Conservation (phyloP, 2,888 invertebrate genomes). For the Eudasyphora cyanicolor region DNA sequence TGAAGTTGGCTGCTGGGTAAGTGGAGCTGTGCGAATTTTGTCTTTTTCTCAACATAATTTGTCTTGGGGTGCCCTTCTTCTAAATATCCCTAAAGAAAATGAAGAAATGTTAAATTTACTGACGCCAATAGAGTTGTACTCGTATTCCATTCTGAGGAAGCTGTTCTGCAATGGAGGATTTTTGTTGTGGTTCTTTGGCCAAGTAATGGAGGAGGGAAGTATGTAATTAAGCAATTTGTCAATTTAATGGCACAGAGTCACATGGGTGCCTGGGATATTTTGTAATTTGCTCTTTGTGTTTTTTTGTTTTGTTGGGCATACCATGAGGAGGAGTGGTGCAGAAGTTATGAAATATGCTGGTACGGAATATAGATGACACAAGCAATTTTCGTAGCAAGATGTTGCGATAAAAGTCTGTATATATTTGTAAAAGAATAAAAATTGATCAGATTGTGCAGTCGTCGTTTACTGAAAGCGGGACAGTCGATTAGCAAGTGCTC, state of each 20-base stretch:
- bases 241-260: constrained; percentile 61
- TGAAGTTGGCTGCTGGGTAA: constrained; percentile 45
- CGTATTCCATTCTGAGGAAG: not conserved
- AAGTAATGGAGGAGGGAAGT: constrained; percentile 64
- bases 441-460: no score
- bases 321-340: not conserved
- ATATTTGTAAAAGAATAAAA: no score
- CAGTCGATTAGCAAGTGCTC: no score
- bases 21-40: not conserved
- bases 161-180: not conserved
- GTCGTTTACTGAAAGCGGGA: no score
- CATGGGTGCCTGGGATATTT: no score
- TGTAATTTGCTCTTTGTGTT: not conserved
- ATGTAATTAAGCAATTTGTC: constrained; percentile 66
- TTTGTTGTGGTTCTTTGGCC: constrained; percentile 11
- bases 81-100: constrained; percentile 58
- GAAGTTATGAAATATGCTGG: not conserved
- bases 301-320: not conserved
- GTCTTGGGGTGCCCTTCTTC: not conserved
- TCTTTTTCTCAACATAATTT: constrained; percentile 23
- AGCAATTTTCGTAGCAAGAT: no score
- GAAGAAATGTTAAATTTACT: constrained; percentile 49
- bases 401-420: no score
- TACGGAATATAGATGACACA: not conserved
- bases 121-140: not conserved